These are phyloP conservation scores for Tupaia tana DNA, from an alignment of 2,113 vertebrate species.

Conservation along the genomic window DNA sequence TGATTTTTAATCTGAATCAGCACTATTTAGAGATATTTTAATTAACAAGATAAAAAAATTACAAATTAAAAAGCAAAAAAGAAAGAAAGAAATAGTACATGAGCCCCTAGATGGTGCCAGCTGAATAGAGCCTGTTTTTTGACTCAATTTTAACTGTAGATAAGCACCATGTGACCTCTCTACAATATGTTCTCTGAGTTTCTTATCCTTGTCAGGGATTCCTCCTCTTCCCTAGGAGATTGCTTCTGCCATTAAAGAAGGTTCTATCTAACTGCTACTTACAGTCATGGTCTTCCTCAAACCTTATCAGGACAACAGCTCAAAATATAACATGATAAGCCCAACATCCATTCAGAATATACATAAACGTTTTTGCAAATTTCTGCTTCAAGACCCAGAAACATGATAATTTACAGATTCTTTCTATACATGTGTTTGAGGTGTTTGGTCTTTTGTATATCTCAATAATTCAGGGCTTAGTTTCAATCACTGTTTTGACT, in stretches of 20 bases:
- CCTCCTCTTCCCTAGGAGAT: not conserved
- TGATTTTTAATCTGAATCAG: not conserved
- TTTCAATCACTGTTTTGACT: not conserved
- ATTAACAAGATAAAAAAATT: not conserved
- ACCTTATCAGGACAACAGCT: not conserved
- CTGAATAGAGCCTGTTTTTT: not conserved
- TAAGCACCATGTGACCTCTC: not conserved
- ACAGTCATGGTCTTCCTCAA: not conserved
- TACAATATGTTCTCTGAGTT: not conserved
- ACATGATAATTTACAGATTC: not conserved
- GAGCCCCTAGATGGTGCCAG: accelerated
- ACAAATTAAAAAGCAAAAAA: not conserved
- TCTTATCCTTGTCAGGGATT: not conserved
- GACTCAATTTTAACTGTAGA: not conserved
- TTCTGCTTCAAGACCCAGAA: not conserved
- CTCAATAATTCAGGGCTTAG: not conserved
- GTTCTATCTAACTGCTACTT: not conserved
- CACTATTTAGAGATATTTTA: not conserved
- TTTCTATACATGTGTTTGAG: not conserved
- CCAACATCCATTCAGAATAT: not conserved
- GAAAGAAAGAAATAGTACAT: not conserved
- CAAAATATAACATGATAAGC: not conserved
- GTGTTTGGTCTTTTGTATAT: not conserved
- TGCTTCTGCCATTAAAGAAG: not conserved
- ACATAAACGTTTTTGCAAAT: not conserved